Base-by-base conservation (phyloP, 2,113 vertebrate genomes). In the Grantiella picta region DNA sequence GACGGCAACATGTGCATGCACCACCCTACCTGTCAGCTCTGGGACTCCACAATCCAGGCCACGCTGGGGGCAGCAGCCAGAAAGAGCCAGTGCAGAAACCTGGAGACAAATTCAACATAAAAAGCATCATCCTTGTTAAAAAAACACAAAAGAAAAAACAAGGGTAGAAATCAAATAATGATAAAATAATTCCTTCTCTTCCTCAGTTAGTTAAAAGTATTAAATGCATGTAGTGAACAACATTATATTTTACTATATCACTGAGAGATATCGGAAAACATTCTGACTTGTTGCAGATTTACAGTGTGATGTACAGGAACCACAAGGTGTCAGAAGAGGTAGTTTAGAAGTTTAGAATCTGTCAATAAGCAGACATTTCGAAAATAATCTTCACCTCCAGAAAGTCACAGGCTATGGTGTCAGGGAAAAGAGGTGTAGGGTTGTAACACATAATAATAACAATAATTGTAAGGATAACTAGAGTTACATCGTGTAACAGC, bases 321-420 rank as follows among this genome's bases (percentile, higher is more conserved):
- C 93, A 79, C 61, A 95, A 90, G 84, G 87, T 92, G 97, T 96
- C 78, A 94, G 78, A 93, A 91, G 83, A 95, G 53, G 59, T 90
- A 90, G 84, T 95, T 92, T 79, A 91, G 65, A 85, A 79, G 65
- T 93, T 97, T 85, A 86, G 81, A 68, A 70, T 64, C 36, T 90
- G 75, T 94, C 88, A 82, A 73, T 78, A 96, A 94, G 78, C 78
- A 97, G 89, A 70, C 78, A 86, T 95, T 97, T 89, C 54, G 35
- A 96, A 96, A 97, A 96, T 87, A 96, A 93, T 86, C 68, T 97
- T 97, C 69, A 54, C 77, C 89, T 91, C 69, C 78, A 95, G 82
- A 96, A 96, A 95, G 82, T 89, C 90, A 79, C 68, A 68, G 56
- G 52, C 27, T 88, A 61, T 50, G 18, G 49, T 68, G 91, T 89